A percentile compares a stretch with the other conserved stretches of the same genome.
phyloP scores from a whole-genome alignment of 2,797 vertebrate genomes.

The Rhodeus uyekii region DNA sequence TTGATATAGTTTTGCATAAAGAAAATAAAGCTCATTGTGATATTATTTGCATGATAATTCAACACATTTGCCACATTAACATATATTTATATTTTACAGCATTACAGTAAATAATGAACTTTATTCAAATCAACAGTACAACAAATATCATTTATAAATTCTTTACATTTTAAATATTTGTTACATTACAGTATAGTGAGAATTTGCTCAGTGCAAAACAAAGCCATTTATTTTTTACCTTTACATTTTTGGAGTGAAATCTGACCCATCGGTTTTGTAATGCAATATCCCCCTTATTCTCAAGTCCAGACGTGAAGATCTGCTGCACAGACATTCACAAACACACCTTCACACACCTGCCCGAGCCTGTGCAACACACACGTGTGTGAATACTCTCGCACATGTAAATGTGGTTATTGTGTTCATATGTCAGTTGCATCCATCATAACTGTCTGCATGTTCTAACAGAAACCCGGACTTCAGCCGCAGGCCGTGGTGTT shows the following conservation, averaged over 20 bases:
- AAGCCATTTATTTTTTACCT: not conserved
- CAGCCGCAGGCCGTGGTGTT: conserved; percentile 72
- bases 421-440: not conserved
- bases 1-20: not conserved
- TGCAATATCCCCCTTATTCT: not conserved
- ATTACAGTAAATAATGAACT: not conserved
- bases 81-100: not conserved
- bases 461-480: conserved; percentile 64
- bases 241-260: not conserved
- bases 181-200: not conserved
- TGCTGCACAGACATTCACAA: not conserved
- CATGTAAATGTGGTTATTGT: not conserved
- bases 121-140: not conserved
- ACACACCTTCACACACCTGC: not conserved
- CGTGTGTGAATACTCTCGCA: not conserved
- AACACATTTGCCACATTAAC: not conserved
- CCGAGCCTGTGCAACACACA: not conserved
- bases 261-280: too few relatives aligned
- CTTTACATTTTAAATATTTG: too few relatives aligned
- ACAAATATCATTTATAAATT: not conserved
- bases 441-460: not conserved
- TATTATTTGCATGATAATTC: not conserved
- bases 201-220: not conserved
- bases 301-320: not conserved
- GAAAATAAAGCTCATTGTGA: not conserved